phyloP scores from a whole-genome alignment of 2,113 vertebrate genomes.

The Pagrus major region DNA sequence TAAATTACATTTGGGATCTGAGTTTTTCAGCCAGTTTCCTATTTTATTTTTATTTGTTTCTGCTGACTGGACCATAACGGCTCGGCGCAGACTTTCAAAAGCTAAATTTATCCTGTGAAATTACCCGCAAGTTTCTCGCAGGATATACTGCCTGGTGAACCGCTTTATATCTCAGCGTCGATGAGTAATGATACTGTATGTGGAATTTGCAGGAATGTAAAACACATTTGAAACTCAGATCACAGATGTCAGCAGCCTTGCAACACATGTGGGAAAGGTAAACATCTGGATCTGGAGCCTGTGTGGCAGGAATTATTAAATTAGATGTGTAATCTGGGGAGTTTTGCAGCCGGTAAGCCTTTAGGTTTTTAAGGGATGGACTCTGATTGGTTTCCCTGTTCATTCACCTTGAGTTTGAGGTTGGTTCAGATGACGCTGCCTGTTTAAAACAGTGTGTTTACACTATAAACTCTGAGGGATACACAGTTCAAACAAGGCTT shows the following conservation, averaged over 20 bases:
- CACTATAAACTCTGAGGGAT: too few species aligned
- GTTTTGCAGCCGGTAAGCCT: not conserved
- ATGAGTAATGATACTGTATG: not conserved
- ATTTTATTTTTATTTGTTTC: too few species aligned
- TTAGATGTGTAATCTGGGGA: not conserved
- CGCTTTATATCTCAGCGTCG: not conserved
- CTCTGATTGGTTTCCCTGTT: too few species aligned
- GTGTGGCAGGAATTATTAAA: not conserved
- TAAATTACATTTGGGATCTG: too few species aligned
- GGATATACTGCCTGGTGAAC: not conserved
- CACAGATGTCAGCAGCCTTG: not conserved
- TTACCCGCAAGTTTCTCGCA: not conserved
- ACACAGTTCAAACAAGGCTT: too few species aligned
- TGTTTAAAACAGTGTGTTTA: too few species aligned
- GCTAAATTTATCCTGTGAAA: not conserved
- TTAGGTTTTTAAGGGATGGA: too few species aligned
- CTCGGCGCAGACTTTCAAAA: not conserved
- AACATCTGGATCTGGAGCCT: slow-evolving; percentile 20
- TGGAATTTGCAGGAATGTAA: not conserved
- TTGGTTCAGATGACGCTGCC: too few species aligned
- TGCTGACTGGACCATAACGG: slow-evolving; percentile 29
- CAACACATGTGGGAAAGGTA: not conserved
- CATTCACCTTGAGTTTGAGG: too few species aligned
- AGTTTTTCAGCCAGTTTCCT: too few species aligned
- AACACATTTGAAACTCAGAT: not conserved